Conservation (phyloP, 2,888 invertebrate genomes). For the Agrotis segetum region DNA sequence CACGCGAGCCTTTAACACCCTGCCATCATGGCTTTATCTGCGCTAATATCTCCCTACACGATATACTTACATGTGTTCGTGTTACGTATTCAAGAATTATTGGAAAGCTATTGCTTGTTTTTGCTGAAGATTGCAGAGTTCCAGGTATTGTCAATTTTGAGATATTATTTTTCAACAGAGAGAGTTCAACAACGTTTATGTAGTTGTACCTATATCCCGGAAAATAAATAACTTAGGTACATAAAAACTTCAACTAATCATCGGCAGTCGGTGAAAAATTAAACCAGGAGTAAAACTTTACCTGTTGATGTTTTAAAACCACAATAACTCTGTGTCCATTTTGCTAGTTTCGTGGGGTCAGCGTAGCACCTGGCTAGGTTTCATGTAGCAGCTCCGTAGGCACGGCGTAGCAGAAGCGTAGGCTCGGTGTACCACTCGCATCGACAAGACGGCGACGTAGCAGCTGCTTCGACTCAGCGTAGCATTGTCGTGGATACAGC, state of each 20-base stretch:
- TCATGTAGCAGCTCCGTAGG: background rate
- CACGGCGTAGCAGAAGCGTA: background rate
- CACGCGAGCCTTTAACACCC: conserved; percentile 81
- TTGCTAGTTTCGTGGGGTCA: background rate
- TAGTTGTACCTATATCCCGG: background rate
- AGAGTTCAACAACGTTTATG: background rate
- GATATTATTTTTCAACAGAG: background rate
- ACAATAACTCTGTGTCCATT: no score
- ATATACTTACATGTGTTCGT: conserved; percentile 48
- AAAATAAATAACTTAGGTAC: background rate
- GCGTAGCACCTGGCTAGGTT: background rate
- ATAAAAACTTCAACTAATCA: background rate
- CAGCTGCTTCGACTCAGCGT: background rate
- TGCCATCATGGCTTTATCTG: conserved; percentile 78
- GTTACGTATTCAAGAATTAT: conserved; percentile 32
- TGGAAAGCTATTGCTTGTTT: conserved; percentile 45
- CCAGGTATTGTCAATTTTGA: conserved; percentile 1
- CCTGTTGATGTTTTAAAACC: no score
- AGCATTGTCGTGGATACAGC: background rate
- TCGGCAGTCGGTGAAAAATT: background rate
- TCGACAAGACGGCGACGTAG: background rate
- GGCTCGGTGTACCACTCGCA: background rate
- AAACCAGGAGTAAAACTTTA: no score
- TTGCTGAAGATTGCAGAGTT: conserved; percentile 10
- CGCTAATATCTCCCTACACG: conserved; percentile 74